These are phyloP conservation scores for Colius striatus DNA, from an alignment of 2,113 vertebrate species.

Conservation along the genomic window DNA sequence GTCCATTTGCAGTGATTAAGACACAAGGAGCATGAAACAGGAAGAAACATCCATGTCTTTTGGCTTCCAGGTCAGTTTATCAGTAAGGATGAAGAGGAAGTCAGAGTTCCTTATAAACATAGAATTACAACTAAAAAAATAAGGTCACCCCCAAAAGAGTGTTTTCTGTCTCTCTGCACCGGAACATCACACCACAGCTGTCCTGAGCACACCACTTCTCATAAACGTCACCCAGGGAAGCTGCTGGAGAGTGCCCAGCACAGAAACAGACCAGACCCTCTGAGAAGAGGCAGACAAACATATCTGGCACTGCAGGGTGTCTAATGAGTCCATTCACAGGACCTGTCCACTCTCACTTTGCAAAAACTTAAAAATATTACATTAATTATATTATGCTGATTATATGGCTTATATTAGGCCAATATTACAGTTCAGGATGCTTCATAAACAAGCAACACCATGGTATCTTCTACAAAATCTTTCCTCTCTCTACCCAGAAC, in stretches of 20 bases:
- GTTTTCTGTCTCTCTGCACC: not conserved
- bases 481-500: not conserved
- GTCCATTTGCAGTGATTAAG: not conserved
- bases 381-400: not conserved
- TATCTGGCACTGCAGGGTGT: not conserved
- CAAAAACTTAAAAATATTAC: not conserved
- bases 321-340: not conserved
- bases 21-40: not conserved
- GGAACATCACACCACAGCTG: not conserved
- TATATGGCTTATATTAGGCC: not conserved
- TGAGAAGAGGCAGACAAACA: not conserved
- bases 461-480: not conserved
- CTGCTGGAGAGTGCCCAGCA: not conserved
- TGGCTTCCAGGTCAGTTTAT: not conserved
- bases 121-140: not conserved
- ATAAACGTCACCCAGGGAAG: not conserved
- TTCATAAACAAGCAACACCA: not conserved
- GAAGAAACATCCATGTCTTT: not conserved
- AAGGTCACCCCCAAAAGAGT: not conserved
- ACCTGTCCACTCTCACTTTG: not conserved
- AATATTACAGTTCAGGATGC: not conserved
- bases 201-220: not conserved
- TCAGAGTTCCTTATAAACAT: not conserved
- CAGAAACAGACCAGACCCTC: not conserved
- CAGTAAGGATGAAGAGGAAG: not conserved